These are phyloP conservation scores for Tragelaphus scriptus DNA, from an alignment of 2,113 vertebrate species.

Conservation along the genomic window DNA sequence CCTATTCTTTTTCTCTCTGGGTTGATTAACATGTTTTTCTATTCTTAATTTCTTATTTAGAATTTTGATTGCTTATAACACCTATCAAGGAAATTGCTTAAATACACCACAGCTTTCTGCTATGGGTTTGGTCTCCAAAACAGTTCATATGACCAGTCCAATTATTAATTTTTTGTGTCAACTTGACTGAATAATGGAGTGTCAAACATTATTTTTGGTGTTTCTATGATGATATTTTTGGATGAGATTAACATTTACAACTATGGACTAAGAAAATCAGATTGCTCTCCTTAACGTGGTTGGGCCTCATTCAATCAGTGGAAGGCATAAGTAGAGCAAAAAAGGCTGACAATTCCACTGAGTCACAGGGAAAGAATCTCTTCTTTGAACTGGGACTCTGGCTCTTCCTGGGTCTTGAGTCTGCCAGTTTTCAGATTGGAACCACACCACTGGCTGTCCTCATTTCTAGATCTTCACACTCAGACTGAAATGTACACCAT, in stretches of 20 bases:
- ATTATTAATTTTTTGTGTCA: background rate
- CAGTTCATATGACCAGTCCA: background rate
- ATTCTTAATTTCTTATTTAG: background rate
- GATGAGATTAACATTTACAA: background rate
- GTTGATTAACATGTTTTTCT: background rate
- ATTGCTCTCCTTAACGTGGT: background rate
- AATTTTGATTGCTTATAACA: background rate
- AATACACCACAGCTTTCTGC: background rate
- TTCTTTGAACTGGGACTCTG: background rate
- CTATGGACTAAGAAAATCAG: background rate
- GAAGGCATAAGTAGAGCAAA: background rate
- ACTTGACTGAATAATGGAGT: background rate
- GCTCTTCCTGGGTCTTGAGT: background rate
- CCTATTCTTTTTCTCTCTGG: background rate
- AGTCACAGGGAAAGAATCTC: background rate
- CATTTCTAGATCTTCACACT: background rate
- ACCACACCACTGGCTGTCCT: background rate
- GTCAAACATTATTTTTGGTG: background rate
- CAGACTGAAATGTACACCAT: background rate
- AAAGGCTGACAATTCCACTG: background rate
- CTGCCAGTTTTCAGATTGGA: background rate
- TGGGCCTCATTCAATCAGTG: background rate
- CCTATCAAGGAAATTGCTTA: background rate
- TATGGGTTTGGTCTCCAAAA: background rate
- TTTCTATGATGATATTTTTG: background rate